phyloP scores from a whole-genome alignment of 2,113 vertebrate species.

The Odocoileus hemionus region DNA sequence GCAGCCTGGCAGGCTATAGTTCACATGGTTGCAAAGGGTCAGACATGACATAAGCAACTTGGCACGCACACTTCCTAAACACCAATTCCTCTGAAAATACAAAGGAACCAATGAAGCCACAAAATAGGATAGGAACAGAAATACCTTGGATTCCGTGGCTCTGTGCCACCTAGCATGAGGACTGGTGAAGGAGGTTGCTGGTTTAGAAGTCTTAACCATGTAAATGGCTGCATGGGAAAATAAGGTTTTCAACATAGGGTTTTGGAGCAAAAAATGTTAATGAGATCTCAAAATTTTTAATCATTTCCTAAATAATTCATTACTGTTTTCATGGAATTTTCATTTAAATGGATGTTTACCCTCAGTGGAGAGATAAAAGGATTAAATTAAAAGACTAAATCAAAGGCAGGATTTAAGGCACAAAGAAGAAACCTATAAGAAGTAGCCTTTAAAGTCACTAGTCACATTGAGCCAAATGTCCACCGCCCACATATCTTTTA shows the following conservation, averaged over 20 bases:
- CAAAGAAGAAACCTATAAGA: not conserved
- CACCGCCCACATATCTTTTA: not conserved
- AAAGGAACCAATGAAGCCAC: not conserved
- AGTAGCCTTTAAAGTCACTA: not conserved
- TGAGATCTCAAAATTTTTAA: constrained; percentile 22
- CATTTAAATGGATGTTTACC: constrained; percentile 45
- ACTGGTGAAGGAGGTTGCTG: not conserved
- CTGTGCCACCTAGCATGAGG: not conserved
- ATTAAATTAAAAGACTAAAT: constrained; percentile 44
- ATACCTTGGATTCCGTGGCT: not conserved
- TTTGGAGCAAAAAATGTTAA: not conserved
- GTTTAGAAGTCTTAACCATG: not conserved
- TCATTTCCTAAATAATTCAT: constrained; percentile 51
- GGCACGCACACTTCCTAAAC: not conserved
- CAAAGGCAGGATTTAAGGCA: not conserved
- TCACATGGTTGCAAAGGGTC: not conserved
- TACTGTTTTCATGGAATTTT: constrained; percentile 29
- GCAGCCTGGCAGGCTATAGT: not conserved
- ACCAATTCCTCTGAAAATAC: not conserved
- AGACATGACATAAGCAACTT: not conserved
- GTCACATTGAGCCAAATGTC: not conserved
- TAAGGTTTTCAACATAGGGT: not conserved
- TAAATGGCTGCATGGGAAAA: not conserved
- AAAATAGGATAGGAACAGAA: not conserved
- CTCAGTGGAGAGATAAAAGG: constrained; percentile 5